phyloP scores from a whole-genome alignment of 1,140 invertebrate genomes.

The Drosophila watanabei region DNA sequence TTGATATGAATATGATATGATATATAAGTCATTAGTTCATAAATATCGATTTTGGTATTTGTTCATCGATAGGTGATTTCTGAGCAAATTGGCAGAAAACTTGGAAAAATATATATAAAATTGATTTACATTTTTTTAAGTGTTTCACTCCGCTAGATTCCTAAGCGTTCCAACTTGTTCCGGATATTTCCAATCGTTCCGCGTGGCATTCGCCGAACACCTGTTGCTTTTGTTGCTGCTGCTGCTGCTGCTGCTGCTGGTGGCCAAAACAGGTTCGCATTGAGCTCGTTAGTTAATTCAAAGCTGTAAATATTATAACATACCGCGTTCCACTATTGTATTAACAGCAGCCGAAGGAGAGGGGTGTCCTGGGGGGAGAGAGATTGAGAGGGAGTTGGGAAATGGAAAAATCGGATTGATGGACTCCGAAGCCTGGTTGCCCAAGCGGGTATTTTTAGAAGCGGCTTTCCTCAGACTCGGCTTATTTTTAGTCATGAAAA shows the following conservation, averaged over 20 bases:
- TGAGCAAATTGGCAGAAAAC: too few relatives aligned
- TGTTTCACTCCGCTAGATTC: constrained; percentile 14
- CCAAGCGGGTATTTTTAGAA: constrained; percentile 33
- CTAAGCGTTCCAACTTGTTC: constrained; percentile 43
- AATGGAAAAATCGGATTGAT: constrained; percentile 23
- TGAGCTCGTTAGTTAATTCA: constrained; percentile 82
- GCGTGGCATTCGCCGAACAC: constrained; percentile 58
- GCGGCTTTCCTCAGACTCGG: constrained; percentile 5
- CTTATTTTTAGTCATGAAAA: constrained; percentile 39
- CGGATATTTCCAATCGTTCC: constrained; percentile 50
- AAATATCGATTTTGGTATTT: too few relatives aligned
- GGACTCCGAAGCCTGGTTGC: constrained; percentile 19
- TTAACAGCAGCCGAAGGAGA: constrained; percentile 49
- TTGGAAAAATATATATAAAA: too few relatives aligned
- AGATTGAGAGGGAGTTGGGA: not conserved
- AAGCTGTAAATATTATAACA: constrained; percentile 82
- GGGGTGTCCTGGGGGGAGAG: not conserved
- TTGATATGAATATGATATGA: too few relatives aligned
- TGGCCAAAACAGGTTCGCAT: constrained; percentile 53
- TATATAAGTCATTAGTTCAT: too few relatives aligned
- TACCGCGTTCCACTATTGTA: constrained; percentile 78
- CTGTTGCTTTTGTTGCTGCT: constrained; percentile 36
- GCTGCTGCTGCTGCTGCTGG: not conserved
- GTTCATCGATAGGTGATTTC: too few relatives aligned
- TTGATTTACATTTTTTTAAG: not conserved